Conservation (phyloP, 2,113 vertebrate genomes). For the Cepphus grylle region DNA sequence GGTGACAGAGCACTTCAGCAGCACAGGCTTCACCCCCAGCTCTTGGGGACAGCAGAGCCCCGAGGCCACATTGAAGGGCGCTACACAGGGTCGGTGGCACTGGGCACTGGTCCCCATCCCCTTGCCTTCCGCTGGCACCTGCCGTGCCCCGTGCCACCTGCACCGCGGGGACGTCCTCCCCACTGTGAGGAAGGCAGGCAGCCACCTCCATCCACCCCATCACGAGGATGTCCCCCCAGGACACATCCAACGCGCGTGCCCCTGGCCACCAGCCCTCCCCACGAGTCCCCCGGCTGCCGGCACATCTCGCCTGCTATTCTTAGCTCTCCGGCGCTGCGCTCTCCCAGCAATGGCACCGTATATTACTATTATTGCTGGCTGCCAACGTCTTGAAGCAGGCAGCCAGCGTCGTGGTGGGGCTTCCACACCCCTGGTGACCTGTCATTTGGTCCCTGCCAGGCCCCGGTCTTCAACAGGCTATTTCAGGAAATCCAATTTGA, state of each 20-base stretch:
- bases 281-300: neutral
- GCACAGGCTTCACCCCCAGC: neutral
- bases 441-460: slow-evolving; percentile 16
- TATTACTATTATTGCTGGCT: slow-evolving; percentile 45
- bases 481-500: slow-evolving; percentile 31
- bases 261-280: neutral
- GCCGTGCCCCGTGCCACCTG: neutral
- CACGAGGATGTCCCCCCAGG: neutral
- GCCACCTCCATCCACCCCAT: neutral
- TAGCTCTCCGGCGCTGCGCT: slow-evolving; percentile 33
- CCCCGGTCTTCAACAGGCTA: slow-evolving; percentile 41
- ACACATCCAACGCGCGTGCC: rapidly evolving
- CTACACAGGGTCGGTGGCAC: rapidly evolving
- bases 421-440: slow-evolving; percentile 56
- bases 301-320: slow-evolving; percentile 48
- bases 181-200: rapidly evolving
- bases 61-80: neutral
- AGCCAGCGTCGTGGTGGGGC: slow-evolving; percentile 30
- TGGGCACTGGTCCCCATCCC: rapidly evolving
- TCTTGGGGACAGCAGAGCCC: neutral
- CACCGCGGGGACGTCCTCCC: rapidly evolving
- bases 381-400: slow-evolving; percentile 31
- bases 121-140: neutral
- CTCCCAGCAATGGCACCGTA: neutral
- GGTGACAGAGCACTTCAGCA: neutral